A percentile compares a stretch with the other conserved stretches of the same genome.
These are phyloP conservation scores for Dioctria rufipes DNA, from an alignment of 2,888 invertebrate species.

Conservation along the genomic window DNA sequence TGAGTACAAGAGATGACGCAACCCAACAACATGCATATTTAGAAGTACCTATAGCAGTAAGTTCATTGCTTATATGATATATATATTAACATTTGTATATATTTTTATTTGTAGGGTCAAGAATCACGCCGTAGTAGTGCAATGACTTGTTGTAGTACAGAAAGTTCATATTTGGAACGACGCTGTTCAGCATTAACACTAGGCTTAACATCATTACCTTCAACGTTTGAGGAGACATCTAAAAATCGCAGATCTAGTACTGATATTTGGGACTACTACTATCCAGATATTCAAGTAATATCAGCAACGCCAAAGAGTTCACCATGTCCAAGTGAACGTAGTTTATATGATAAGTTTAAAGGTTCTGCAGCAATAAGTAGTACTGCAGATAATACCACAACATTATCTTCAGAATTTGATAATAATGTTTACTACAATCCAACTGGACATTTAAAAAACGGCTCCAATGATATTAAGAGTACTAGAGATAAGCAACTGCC, in stretches of 20 bases:
- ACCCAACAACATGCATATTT: slow-evolving; percentile 69
- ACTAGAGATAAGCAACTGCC: background rate
- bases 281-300: slow-evolving; percentile 80
- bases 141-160: slow-evolving; percentile 88
- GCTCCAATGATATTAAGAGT: background rate
- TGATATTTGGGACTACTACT: slow-evolving; percentile 74
- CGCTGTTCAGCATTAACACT: slow-evolving; percentile 85
- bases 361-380: slow-evolving; percentile 52
- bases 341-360: slow-evolving; percentile 70
- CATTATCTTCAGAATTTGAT: slow-evolving; percentile 39
- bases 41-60: slow-evolving; percentile 70
- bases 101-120: slow-evolving; percentile 64
- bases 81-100: background rate
- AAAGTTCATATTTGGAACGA: slow-evolving; percentile 86
- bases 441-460: slow-evolving; percentile 8
- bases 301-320: slow-evolving; percentile 88
- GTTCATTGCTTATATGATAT: slow-evolving; percentile 54
- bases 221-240: slow-evolving; percentile 68
- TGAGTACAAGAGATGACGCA: slow-evolving; percentile 65
- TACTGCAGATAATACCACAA: slow-evolving; percentile 54
- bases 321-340: slow-evolving; percentile 81
- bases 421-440: slow-evolving; percentile 23
- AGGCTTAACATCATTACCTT: slow-evolving; percentile 77
- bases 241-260: slow-evolving; percentile 66
- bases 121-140: slow-evolving; percentile 81